Conservation (phyloP, 2,797 vertebrate species). For the Sternotherus odoratus region DNA sequence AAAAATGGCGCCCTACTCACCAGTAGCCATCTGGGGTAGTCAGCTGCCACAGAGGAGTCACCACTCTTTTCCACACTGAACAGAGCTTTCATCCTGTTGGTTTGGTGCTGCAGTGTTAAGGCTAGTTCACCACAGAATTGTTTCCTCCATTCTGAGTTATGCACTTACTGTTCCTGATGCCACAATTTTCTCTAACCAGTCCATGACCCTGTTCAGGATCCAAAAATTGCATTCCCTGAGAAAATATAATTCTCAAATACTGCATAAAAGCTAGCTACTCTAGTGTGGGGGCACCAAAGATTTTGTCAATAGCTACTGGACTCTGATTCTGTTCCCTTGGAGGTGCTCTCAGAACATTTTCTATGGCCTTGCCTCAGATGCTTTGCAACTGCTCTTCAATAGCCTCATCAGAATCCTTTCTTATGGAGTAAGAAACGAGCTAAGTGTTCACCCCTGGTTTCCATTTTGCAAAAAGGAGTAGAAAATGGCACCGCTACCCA, state of each 20-base stretch:
- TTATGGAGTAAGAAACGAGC: not conserved
- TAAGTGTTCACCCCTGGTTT: not conserved
- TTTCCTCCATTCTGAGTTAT: not conserved
- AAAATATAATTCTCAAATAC: not conserved
- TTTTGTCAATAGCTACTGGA: not conserved
- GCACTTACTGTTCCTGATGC: not conserved
- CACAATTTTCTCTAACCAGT: not conserved
- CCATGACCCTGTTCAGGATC: not conserved
- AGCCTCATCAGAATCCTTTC: not conserved
- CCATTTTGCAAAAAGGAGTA: not conserved
- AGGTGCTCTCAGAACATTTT: not conserved
- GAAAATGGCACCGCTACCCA: not conserved
- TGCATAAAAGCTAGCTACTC: not conserved
- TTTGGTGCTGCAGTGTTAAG: not conserved
- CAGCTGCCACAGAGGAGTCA: not conserved
- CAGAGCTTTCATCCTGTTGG: not conserved
- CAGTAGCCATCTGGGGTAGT: not conserved
- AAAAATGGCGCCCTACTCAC: not conserved
- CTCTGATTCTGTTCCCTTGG: not conserved
- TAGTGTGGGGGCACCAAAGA: not conserved
- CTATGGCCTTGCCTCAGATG: not conserved
- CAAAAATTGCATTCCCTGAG: not conserved
- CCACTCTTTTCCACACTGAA: not conserved
- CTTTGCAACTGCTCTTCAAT: not conserved
- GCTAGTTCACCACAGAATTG: not conserved